These are phyloP conservation scores for Globodera rostochiensis DNA, from an alignment of 1,140 invertebrate species.

Conservation along the genomic window DNA sequence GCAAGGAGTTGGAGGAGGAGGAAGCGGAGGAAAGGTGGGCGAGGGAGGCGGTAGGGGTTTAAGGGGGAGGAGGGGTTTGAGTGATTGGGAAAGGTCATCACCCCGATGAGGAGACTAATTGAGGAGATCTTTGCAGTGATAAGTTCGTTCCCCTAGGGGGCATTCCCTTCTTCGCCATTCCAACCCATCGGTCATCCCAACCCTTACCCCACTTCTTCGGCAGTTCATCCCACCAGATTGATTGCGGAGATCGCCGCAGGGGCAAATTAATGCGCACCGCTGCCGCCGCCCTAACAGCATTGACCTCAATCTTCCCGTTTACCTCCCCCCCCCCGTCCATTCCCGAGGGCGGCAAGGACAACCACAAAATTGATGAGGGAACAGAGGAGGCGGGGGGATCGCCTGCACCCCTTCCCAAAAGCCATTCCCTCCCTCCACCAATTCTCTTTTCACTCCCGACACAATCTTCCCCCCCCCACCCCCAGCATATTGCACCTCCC, in stretches of 20 bases:
- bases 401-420: slow-evolving; percentile 3
- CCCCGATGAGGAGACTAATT: background rate
- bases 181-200: background rate
- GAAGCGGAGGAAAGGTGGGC: background rate
- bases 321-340: background rate
- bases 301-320: slow-evolving; percentile 22
- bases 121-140: background rate
- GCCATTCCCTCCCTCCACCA: background rate
- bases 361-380: slow-evolving; percentile 11
- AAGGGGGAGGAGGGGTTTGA: background rate
- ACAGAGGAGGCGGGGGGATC: background rate
- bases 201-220: slow-evolving; percentile 12
- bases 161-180: slow-evolving; percentile 18
- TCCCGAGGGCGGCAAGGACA: slow-evolving; percentile 15
- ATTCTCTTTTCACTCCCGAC: background rate
- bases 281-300: slow-evolving; percentile 6
- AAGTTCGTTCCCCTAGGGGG: background rate
- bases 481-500: slow-evolving; percentile 4
- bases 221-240: slow-evolving; percentile 1
- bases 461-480: background rate
- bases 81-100: background rate
- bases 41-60: too few species aligned
- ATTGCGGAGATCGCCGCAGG: slow-evolving; percentile 27
- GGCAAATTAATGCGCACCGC: slow-evolving; percentile 29
- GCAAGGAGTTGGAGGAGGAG: background rate